These are phyloP conservation scores for Typhlichthys subterraneus DNA, from an alignment of 2,797 vertebrate species.

Conservation along the genomic window DNA sequence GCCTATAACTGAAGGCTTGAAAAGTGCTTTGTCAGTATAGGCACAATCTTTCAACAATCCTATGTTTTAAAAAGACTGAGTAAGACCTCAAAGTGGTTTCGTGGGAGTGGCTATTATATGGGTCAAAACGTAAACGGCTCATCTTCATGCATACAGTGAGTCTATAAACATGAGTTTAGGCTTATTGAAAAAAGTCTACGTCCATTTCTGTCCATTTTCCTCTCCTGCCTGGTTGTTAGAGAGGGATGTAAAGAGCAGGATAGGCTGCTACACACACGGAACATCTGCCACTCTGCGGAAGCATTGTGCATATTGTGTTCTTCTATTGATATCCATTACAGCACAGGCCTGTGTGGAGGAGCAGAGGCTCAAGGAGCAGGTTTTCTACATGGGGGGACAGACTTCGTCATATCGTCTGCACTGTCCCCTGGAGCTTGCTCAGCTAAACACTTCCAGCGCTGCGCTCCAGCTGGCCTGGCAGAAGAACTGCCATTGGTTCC, in stretches of 20 bases:
- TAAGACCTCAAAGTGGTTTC: no score
- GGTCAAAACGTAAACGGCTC: conserved; percentile 25
- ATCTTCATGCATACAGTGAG: conserved; percentile 27
- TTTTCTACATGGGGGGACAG: conserved; percentile 25
- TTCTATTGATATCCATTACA: conserved; percentile 29
- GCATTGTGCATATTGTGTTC: no score
- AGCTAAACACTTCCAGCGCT: conserved; percentile 6
- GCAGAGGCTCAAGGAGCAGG: conserved; percentile 44
- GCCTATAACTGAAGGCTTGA: no score
- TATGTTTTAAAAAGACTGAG: no score
- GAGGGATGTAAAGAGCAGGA: no score
- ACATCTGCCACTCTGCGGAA: no score
- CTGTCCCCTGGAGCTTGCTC: conserved; percentile 44
- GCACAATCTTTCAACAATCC: no score
- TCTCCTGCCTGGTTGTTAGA: no score
- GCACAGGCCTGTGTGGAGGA: conserved; percentile 61
- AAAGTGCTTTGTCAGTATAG: neutral
- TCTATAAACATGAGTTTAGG: neutral
- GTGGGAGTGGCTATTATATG: conserved; percentile 6
- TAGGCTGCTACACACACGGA: neutral
- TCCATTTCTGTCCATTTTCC: no score
- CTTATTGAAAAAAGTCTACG: neutral
- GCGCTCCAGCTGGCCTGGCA: conserved; percentile 48
- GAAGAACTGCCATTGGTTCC: conserved; percentile 57
- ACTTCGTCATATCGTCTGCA: conserved; percentile 43